Evolutionary conservation across 2,113 vertebrate species (phyloP), one percentile per base, ranked within the genome.

Genomic region (Phaetusa simplex): DNA sequence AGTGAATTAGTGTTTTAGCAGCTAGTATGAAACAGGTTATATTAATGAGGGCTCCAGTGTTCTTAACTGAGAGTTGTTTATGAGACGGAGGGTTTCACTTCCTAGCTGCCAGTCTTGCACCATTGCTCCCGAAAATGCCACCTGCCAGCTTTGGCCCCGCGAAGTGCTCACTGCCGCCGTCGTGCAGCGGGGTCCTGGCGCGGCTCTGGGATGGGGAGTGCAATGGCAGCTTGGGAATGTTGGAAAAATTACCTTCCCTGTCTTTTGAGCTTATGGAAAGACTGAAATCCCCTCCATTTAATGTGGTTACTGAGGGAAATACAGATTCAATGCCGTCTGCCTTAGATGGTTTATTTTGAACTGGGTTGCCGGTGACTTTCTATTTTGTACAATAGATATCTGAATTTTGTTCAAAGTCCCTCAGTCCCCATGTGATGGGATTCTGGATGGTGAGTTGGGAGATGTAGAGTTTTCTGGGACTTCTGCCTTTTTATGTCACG

Each of bases 151-250:
- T 50, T 61, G 76, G 53, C 32, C 47, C 52, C 18, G 2, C 8
- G 18, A 69, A 36, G 7, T 14, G 34, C 27, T 66, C 6, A 1
- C 69, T 86, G 73, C 38, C 1, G 3, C 53, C 0, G 0, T 0
- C 2, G 2, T 45, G 30, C 32, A 24, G 67, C 1, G 6, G 19
- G 19, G 27, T 85, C 32, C 66, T 3, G 5, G 36, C 4, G 2
- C 2, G 19, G 34, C 45, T 62, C 73, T 36, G 82, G 79, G 56
- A 13, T 59, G 66, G 43, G 47, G 47, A 66, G 6, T 2, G 4
- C 0, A 30, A 12, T 1, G 14, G 50, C 23, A 70, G 64, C 65
- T 66, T 49, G 42, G 55, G 34, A 66, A 47, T 24, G 40, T 22
- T 42, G 82, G 66, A 69, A 86, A 78, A 83, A 78, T 43, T 22